Evolutionary conservation across 1,140 invertebrate species (phyloP), one percentile per base, ranked within the genome.

Genomic region (Eubasilissa regina): DNA sequence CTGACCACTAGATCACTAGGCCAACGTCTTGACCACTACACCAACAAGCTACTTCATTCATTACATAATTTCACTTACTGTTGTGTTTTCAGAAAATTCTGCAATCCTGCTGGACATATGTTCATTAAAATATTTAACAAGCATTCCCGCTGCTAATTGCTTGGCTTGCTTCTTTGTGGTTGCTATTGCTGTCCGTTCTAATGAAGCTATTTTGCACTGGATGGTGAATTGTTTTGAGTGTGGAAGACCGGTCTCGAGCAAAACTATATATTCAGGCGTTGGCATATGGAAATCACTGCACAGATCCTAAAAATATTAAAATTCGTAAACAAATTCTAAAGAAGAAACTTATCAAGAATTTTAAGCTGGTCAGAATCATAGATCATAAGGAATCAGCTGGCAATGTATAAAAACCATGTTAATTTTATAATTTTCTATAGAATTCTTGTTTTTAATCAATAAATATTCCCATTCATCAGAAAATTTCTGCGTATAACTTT

Each of bases 141-240:
- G 89, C 73, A 85, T 86, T 66, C 86, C 84, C 4, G 90, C 88
- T n/a, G 89, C 87, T 15, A 87, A 83, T 43, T 91, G 90, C 80
- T 90, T 91, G 0, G 90, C 89, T 74, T 89, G 87, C 78, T 90
- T 90, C 75, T 91, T 91, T 0, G 90, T 90, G 45, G 84, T 87
- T 3, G 87, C 86, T 6, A 81, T 78, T 12, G 88, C 90, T 73
- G 85, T 86, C 85, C 90, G 89, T 83, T 87, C 87, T 84, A 91
- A 90, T 72, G 90, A 90, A 11, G 89, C 88, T 17, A 92, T 90
- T 47, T 89, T 86, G 84, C 94, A 94, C 19, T 90, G 86, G 80
- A 93, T 90, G 13, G 91, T 91, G 83, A 94, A 93, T 45, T 91
- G 85, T 86, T 92, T 91, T 13, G 91, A 91, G 85, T 93, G 93